Percentiles rank a stretch among this genome's conserved stretches.
phyloP scores from a whole-genome alignment of 2,888 invertebrate genomes.

The Conomelus anceps region DNA sequence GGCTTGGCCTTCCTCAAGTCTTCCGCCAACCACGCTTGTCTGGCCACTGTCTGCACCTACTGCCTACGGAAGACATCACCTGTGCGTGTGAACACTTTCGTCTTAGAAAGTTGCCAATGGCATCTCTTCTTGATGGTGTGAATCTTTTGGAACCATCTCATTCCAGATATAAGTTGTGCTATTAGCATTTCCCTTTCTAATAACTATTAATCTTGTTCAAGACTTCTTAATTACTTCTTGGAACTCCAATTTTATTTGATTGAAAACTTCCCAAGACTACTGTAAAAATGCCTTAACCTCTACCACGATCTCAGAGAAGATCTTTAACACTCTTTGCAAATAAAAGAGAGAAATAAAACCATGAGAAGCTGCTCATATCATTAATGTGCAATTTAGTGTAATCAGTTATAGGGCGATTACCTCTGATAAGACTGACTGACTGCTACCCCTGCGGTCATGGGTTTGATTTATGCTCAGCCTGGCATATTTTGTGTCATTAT shows the following conservation, averaged over 20 bases:
- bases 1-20: not conserved
- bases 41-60: not conserved
- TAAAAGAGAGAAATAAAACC: too few relatives aligned
- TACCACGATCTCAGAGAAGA: too few relatives aligned
- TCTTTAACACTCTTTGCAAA: too few relatives aligned
- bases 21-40: not conserved
- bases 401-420: too few relatives aligned
- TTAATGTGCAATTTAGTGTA: too few relatives aligned
- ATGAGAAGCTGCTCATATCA: too few relatives aligned
- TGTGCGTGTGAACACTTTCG: not conserved
- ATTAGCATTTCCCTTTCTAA: not conserved
- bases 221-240: not conserved
- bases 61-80: not conserved
- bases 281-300: too few relatives aligned
- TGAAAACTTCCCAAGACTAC: not conserved
- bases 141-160: not conserved
- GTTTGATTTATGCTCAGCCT: too few relatives aligned
- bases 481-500: too few relatives aligned
- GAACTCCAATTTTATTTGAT: not conserved
- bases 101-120: not conserved
- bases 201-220: not conserved
- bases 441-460: too few relatives aligned
- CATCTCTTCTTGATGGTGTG: not conserved
- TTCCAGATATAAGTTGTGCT: not conserved
- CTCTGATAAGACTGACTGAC: too few relatives aligned